Evolutionary conservation across 2,797 vertebrate species (phyloP), one percentile per base, ranked within the genome.

Genomic region (Pyrocephalus nanus): DNA sequence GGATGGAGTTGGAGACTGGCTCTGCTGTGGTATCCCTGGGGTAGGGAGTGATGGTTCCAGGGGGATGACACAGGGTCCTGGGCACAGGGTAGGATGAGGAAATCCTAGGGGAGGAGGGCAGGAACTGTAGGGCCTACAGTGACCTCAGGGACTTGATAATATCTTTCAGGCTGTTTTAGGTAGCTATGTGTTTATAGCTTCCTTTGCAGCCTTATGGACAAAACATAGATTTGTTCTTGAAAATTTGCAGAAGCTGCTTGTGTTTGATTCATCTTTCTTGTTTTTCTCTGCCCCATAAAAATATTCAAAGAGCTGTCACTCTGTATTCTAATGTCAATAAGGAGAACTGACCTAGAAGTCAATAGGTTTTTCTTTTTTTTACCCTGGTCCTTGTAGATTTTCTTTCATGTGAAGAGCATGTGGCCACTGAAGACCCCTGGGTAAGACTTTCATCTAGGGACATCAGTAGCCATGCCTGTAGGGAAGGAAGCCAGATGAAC

Each of bases 1-100:
- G 57, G 5, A 42, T 15, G 15, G 40, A 71, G 11, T 19, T 40
- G 42, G 21, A 43, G 15, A 48, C 11, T 9, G 14, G 15, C 7
- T 15, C 18, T 60, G 27, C 32, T 75, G 6, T 1, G 1, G 12
- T 1, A 0, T 54, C 2, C 0, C 27, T 75, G 27, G 20, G 21
- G 3, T 12, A 70, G 11, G 9, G 8, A 26, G 6, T 27, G 15
- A 27, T 65, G 27, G 7, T 18, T 45, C 48, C 3, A 8, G 15
- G 4, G 18, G 11, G 3, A 23, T 64, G 23, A n/a, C 26, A 11
- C 3, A 43, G 10, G 3, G 4, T 38, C 16, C 23, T 57, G 22
- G 42, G 8, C 9, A 14, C 32, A 38, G 19, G 47, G 8, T 3
- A 64, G 57, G 17, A 14, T 34, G 11, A 4, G 2, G 12, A 16